Percentiles rank a stretch among this genome's conserved stretches.
Evolutionary conservation across 2,797 vertebrate genomes (phyloP).

Genomic region (Ataeniobius toweri): DNA sequence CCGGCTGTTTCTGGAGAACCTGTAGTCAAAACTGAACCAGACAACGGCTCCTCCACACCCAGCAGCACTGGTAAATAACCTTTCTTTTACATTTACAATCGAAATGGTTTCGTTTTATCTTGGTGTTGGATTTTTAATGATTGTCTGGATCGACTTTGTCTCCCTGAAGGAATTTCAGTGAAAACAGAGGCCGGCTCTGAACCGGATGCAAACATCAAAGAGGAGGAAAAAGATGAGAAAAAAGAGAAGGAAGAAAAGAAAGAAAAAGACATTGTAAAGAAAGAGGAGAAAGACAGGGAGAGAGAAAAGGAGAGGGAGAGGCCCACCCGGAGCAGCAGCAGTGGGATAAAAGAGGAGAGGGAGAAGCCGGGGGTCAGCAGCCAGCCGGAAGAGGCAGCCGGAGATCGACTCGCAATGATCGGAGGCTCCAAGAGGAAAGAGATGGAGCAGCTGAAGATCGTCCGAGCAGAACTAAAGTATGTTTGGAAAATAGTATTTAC

Average conservation of each 20-base stretch:
- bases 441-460: constrained; percentile 91
- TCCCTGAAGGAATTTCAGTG: constrained; percentile 62
- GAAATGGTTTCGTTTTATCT: neutral
- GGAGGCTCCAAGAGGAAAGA: constrained; percentile 92
- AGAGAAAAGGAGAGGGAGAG: constrained; percentile 80
- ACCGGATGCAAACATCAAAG: constrained; percentile 83
- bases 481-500: constrained; percentile 27
- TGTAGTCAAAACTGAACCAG: constrained; percentile 85
- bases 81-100: neutral
- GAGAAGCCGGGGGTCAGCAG: constrained; percentile 77
- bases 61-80: constrained; percentile 72
- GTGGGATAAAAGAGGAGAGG: constrained; percentile 77
- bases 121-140: neutral
- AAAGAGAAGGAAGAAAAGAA: constrained; percentile 82
- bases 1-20: constrained; percentile 69
- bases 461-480: constrained; percentile 93
- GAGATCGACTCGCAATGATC: constrained; percentile 76
- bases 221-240: constrained; percentile 87
- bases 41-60: constrained; percentile 81
- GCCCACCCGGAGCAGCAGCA: constrained; percentile 60
- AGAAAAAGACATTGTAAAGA: constrained; percentile 81
- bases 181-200: constrained; percentile 81
- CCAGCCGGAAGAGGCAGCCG: constrained; percentile 73
- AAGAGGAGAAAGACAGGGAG: constrained; percentile 81
- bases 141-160: neutral